These are phyloP conservation scores for Apostichopus parvimensis DNA, from an alignment of 35 echinoderm and acorn worm species.

Conservation along the genomic window DNA sequence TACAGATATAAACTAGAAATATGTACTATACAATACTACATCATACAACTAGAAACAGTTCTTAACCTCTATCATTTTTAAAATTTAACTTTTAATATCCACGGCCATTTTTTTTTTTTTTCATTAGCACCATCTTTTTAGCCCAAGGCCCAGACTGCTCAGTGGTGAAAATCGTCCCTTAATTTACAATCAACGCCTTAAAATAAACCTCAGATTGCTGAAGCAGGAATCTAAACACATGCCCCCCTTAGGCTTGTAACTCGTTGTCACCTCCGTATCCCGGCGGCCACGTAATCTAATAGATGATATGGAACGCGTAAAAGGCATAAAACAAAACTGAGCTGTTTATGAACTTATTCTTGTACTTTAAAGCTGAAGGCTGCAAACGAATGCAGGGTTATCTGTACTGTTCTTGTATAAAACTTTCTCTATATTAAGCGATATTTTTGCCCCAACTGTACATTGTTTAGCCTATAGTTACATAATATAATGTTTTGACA, in stretches of 20 bases:
- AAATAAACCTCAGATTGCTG: slow-evolving; percentile 53
- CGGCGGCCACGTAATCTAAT: slow-evolving; percentile 54
- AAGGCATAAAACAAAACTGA: slow-evolving; percentile 33
- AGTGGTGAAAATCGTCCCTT: slow-evolving; percentile 54
- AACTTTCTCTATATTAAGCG: neutral
- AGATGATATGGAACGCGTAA: slow-evolving; percentile 48
- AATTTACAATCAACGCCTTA: slow-evolving; percentile 57
- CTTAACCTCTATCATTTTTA: neutral
- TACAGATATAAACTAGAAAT: no score
- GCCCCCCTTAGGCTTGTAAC: slow-evolving; percentile 46
- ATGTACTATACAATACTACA: neutral
- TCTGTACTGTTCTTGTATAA: slow-evolving; percentile 14
- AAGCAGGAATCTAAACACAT: slow-evolving; percentile 58
- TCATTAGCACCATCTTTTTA: slow-evolving; percentile 45
- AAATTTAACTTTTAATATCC: slow-evolving; percentile 56
- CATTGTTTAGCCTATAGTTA: no score
- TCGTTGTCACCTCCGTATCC: slow-evolving; percentile 48
- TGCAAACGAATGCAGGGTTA: slow-evolving; percentile 21
- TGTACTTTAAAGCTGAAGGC: slow-evolving; percentile 39
- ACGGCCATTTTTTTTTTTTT: slow-evolving; percentile 33
- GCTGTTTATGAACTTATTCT: slow-evolving; percentile 50
- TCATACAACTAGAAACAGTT: neutral
- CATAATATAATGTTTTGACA: no score
- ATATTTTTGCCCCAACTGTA: neutral
- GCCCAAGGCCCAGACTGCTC: slow-evolving; percentile 24